These are phyloP conservation scores for Bergia sp. DNA, from an alignment of 92 coral and sea anemone genomes.

Conservation along the genomic window DNA sequence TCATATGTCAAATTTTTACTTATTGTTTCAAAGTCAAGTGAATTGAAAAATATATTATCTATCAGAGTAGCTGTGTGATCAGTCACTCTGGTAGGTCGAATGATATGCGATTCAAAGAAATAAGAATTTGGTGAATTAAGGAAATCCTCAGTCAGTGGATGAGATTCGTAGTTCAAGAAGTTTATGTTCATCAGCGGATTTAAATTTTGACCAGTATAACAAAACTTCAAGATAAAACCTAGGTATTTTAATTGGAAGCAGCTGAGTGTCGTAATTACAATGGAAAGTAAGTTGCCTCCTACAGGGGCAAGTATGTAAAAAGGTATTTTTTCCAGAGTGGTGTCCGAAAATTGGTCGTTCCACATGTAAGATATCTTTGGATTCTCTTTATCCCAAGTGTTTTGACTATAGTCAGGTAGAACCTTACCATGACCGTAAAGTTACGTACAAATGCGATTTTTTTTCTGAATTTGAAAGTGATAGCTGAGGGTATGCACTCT, in stretches of 20 bases:
- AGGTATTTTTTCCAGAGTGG: no score
- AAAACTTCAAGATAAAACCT: no score
- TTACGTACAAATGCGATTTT: background rate
- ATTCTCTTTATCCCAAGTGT: no score
- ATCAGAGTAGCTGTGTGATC: background rate
- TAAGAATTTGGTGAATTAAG: slow-evolving; percentile 33
- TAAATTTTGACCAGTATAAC: no score
- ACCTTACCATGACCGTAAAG: background rate
- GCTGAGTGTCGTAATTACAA: no score
- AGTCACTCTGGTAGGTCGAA: slow-evolving; percentile 57
- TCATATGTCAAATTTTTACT: background rate
- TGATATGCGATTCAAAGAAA: slow-evolving; percentile 38
- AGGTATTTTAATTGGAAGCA: no score
- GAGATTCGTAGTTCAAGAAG: slow-evolving; percentile 50
- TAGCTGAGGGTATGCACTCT: slow-evolving; percentile 1
- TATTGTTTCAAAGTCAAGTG: slow-evolving; percentile 21
- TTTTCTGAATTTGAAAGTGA: background rate
- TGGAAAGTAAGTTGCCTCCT: no score
- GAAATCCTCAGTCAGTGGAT: background rate
- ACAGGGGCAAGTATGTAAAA: no score
- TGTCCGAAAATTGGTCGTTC: no score
- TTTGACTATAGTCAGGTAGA: background rate
- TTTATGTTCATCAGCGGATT: slow-evolving; percentile 31
- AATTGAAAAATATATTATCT: slow-evolving; percentile 62
- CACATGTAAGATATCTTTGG: no score